Base-by-base conservation (phyloP, 92 coral and sea anemone genomes). In the Scolanthus callimorphus region DNA sequence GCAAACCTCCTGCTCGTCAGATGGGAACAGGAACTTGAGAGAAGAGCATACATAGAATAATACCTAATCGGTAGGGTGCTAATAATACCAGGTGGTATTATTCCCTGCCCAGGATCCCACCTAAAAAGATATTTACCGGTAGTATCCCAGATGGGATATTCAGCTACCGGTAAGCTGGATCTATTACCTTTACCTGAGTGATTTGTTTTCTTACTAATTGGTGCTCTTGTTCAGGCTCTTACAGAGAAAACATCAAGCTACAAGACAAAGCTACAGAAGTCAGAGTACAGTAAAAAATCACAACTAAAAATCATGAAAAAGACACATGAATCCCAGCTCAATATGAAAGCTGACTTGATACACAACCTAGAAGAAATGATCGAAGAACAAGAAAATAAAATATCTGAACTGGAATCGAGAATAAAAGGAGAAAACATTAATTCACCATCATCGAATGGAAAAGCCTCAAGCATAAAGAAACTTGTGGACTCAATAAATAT, bases 231-330 rank as follows among this genome's bases (percentile, higher is more conserved):
- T n/a, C n/a, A 91, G 97, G 63, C 80, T 9, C 76, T 91, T 54
- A 70, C 97, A 60, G 97, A 91, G 31, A 87, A 87, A 65, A 83
- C 96, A 23, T 70, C 91, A 24, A 85, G 49, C 21, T 91, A 87
- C 69, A 76, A 74, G 67, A 59, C 89, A 23, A 71, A 65, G 51
- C 85, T 91, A 23, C 88, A 79, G 60, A 91, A 91, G 67, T 74
- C 96, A 25, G 97, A 91, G 44, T 76, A 69, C 51, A 88, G 76
- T 73, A 91, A 84, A 61, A 91, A 91, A 54, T 87, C 91, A 1
- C 97, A 91, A 45, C 66, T 91, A n/a, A 87, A 91, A 45, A 91
- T 91, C 34, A 80, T 91, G 73, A 91, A 88, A 74, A 91, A 88
- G 62, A 91, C 96, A 2, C 91, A 91, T 17, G 96, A 91, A 73